Conservation (phyloP, 2,888 invertebrate species). For the Axea sp. region DNA sequence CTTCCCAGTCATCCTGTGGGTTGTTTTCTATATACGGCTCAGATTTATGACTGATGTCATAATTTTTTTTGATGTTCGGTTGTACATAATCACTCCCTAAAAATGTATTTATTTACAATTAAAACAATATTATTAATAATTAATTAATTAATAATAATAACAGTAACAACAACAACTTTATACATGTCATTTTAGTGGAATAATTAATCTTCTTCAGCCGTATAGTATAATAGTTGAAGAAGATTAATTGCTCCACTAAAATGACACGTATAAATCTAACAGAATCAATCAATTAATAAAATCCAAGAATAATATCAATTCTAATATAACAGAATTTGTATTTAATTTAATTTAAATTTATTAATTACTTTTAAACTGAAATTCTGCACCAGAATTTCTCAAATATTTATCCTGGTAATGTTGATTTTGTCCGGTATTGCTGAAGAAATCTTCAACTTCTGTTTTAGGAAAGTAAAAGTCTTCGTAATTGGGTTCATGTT, state of each 20-base stretch:
- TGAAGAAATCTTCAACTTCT: constrained; percentile 8
- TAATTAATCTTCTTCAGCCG: too few species aligned
- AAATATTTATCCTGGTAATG: constrained; percentile 6
- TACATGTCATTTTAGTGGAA: too few species aligned
- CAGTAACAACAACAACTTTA: too few species aligned
- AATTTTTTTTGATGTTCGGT: constrained; percentile 16
- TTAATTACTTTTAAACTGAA: too few species aligned
- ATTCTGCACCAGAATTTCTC: constrained; percentile 1
- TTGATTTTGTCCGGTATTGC: constrained; percentile 1
- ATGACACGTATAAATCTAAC: too few species aligned
- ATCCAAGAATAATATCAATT: too few species aligned
- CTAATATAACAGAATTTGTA: too few species aligned
- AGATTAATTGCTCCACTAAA: too few species aligned
- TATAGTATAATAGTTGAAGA: too few species aligned
- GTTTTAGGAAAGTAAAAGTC: constrained; percentile 6
- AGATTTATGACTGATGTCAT: constrained; percentile 12
- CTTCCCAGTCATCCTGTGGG: constrained; percentile 3
- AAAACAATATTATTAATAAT: background rate
- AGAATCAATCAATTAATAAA: too few species aligned
- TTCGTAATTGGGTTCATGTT: background rate
- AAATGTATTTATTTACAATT: background rate
- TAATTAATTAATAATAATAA: too few species aligned
- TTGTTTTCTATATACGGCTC: background rate
- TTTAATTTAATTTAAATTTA: too few species aligned
- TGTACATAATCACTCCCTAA: constrained; percentile 6